phyloP scores from a whole-genome alignment of 1,140 invertebrate genomes.

The Rhopalosiphum maidis region DNA sequence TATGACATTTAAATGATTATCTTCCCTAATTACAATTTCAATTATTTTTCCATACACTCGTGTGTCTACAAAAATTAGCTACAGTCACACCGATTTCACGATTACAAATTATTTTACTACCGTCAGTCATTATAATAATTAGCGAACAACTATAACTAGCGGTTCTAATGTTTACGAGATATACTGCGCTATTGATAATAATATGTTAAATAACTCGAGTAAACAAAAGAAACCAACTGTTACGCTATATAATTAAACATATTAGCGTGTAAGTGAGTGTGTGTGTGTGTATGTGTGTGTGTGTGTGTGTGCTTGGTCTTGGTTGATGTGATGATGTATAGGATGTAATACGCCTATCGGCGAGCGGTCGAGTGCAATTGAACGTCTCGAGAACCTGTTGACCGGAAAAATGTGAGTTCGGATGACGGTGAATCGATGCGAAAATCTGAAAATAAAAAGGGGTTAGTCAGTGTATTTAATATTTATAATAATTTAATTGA shows the following conservation, averaged over 20 bases:
- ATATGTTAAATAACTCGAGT: neutral
- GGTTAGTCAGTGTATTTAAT: neutral
- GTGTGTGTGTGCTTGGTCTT: neutral
- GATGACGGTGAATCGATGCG: neutral
- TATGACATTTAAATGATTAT: neutral
- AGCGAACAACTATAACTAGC: neutral
- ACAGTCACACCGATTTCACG: neutral
- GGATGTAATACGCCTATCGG: neutral
- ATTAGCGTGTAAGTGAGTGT: neutral
- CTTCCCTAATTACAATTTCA: neutral
- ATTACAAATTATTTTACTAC: neutral
- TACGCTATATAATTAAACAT: neutral
- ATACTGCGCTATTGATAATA: neutral
- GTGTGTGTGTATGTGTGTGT: too few relatives aligned
- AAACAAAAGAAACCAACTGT: constrained; percentile 6
- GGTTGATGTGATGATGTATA: neutral
- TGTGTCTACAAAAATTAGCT: neutral
- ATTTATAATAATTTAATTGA: neutral
- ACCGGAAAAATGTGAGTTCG: neutral
- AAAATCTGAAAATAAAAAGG: neutral
- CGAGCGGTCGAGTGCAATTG: neutral
- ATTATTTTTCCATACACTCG: neutral
- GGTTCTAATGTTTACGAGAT: neutral
- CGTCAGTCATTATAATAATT: neutral
- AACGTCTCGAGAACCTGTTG: neutral